A percentile compares a stretch with the other conserved stretches of the same genome.
Conservation (phyloP, 2,888 invertebrate species). For the Drosophila longiperda region DNA sequence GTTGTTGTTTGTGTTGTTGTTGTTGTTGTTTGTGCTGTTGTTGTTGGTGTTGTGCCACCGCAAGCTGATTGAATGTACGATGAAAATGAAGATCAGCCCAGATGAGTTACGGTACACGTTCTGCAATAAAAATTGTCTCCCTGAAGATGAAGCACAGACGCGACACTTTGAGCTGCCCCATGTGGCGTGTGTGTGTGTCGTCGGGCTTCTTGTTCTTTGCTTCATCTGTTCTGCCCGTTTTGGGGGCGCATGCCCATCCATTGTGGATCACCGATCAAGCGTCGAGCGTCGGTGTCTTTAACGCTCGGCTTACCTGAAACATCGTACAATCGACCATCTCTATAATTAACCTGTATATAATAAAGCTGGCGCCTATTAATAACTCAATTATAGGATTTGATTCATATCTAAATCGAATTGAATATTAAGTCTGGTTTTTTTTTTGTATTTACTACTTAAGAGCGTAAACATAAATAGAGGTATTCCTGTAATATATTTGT, state of each 20-base stretch:
- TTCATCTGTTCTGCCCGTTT: slow-evolving; percentile 25
- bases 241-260: slow-evolving; percentile 41
- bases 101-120: slow-evolving; percentile 50
- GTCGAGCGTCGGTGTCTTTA: slow-evolving; percentile 47
- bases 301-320: slow-evolving; percentile 49
- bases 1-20: slow-evolving; percentile 6
- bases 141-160: slow-evolving; percentile 3
- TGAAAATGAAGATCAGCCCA: slow-evolving; percentile 28
- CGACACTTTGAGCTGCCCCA: slow-evolving; percentile 1
- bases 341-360: background rate
- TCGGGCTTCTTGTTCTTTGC: slow-evolving; percentile 45
- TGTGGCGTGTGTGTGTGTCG: slow-evolving; percentile 26
- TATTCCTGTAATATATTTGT: background rate
- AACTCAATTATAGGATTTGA: background rate
- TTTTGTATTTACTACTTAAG: background rate
- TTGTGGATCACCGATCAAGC: slow-evolving; percentile 14
- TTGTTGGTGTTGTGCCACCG: slow-evolving; percentile 48
- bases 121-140: slow-evolving; percentile 10
- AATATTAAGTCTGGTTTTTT: background rate
- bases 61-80: slow-evolving; percentile 56
- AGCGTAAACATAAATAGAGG: background rate
- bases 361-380: background rate
- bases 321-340: background rate
- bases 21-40: slow-evolving; percentile 24
- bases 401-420: background rate